phyloP scores from a whole-genome alignment of 2,113 vertebrate species.

The Chaetodon trifascialis region DNA sequence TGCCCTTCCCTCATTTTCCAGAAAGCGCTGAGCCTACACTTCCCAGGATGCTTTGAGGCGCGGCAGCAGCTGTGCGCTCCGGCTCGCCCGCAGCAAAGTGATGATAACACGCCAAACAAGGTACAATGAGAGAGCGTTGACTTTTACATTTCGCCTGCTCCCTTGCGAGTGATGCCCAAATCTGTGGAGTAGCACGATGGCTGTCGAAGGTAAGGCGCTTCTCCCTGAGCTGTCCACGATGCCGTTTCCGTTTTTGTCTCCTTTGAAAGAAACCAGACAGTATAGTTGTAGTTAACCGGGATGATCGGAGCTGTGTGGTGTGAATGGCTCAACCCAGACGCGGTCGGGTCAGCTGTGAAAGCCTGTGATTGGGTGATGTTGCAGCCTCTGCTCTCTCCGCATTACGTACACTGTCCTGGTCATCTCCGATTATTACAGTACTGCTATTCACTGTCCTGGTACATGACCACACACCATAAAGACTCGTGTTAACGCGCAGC shows the following conservation, averaged over 20 bases:
- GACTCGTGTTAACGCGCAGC: slow-evolving; percentile 48
- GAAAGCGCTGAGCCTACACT: slow-evolving; percentile 73
- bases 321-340: slow-evolving; percentile 34
- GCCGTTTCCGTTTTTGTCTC: neutral
- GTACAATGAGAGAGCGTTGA: slow-evolving; percentile 69
- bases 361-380: slow-evolving; percentile 70
- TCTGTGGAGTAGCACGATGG: slow-evolving; percentile 80
- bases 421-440: slow-evolving; percentile 5
- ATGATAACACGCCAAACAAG: slow-evolving; percentile 78
- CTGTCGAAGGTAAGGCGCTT: slow-evolving; percentile 83
- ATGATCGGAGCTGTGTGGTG: neutral
- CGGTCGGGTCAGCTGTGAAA: slow-evolving; percentile 40
- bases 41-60: slow-evolving; percentile 78
- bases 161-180: slow-evolving; percentile 71
- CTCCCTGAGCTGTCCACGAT: neutral
- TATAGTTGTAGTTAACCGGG: neutral
- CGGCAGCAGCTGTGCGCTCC: slow-evolving; percentile 71
- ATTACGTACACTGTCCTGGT: slow-evolving; percentile 33
- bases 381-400: slow-evolving; percentile 32
- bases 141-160: slow-evolving; percentile 40
- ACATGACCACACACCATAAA: slow-evolving; percentile 36
- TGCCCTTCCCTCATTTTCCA: neutral
- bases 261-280: neutral
- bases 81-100: slow-evolving; percentile 79
- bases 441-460: neutral